These are phyloP conservation scores for Gonatopus flavifemur DNA, from an alignment of 1,140 invertebrate genomes.

Conservation along the genomic window DNA sequence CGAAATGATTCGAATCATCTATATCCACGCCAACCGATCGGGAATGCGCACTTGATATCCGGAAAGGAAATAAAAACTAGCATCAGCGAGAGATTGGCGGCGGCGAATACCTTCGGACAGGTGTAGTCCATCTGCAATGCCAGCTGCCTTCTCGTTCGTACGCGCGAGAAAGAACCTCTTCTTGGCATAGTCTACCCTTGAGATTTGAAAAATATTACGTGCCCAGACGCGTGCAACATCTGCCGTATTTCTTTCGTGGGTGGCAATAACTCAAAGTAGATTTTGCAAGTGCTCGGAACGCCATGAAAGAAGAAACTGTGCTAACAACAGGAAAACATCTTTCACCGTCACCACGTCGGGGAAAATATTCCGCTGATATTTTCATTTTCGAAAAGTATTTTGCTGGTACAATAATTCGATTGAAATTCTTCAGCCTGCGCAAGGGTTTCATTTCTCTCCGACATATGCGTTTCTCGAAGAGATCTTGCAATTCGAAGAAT, in stretches of 20 bases:
- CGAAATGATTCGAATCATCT: too few relatives aligned
- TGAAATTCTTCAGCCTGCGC: too few relatives aligned
- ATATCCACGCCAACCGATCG: not conserved
- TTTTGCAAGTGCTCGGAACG: too few relatives aligned
- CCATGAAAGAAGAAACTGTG: too few relatives aligned
- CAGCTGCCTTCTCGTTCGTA: constrained; percentile 29
- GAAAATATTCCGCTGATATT: too few relatives aligned
- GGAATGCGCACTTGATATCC: constrained; percentile 1
- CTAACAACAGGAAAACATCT: too few relatives aligned
- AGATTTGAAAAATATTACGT: constrained; percentile 30
- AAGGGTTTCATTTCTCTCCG: too few relatives aligned
- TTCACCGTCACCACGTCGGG: too few relatives aligned
- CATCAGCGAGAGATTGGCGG: not conserved
- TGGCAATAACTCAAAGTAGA: constrained; percentile 7
- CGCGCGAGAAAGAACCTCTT: constrained; percentile 19
- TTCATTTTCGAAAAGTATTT: too few relatives aligned
- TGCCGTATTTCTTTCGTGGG: constrained; percentile 30
- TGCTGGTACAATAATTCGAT: too few relatives aligned
- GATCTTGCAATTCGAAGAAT: too few relatives aligned
- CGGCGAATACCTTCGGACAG: constrained; percentile 28
- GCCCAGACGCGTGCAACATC: constrained; percentile 20
- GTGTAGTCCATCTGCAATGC: constrained; percentile 30
- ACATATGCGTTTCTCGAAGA: too few relatives aligned
- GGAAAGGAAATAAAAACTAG: constrained; percentile 3
- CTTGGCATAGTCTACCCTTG: constrained; percentile 26